Evolutionary conservation across 2,888 invertebrate species (phyloP).

Genomic region (Perizoma flavofasciatum): DNA sequence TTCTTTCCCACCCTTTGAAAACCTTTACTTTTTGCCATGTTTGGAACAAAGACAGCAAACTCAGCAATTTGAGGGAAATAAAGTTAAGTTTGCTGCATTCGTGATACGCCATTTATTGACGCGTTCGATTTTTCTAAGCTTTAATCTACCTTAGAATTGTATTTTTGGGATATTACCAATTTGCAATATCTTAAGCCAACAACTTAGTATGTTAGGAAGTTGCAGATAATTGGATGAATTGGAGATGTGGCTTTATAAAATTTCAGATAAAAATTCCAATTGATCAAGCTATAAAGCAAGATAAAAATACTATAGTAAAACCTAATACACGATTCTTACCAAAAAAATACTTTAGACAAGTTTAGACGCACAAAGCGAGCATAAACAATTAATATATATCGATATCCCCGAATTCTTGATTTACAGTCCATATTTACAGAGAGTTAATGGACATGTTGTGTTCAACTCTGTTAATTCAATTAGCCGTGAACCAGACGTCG

Average conservation of each 20-base stretch:
- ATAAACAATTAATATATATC: neutral
- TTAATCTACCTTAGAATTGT: too few relatives aligned
- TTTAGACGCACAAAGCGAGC: neutral
- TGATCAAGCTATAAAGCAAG: neutral
- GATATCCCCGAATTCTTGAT: conserved; percentile 35
- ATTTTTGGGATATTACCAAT: too few relatives aligned
- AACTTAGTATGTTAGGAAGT: too few relatives aligned
- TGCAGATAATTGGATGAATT: too few relatives aligned
- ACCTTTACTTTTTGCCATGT: conserved; percentile 27
- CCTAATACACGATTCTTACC: neutral
- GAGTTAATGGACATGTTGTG: conserved; percentile 76
- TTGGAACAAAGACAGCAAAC: conserved; percentile 11
- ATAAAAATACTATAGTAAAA: neutral
- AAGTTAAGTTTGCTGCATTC: neutral
- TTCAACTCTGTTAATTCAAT: conserved; percentile 75
- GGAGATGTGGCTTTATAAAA: too few relatives aligned
- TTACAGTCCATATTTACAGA: conserved; percentile 53
- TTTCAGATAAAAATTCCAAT: neutral
- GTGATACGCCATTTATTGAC: neutral
- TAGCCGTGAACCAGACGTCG: conserved; percentile 59
- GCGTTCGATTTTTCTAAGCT: too few relatives aligned
- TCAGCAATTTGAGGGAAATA: conserved; percentile 1
- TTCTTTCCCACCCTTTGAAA: conserved; percentile 29
- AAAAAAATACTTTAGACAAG: neutral
- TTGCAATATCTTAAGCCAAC: too few relatives aligned